These are phyloP conservation scores for Machimus atricapillus DNA, from an alignment of 2,888 invertebrate species.

Conservation along the genomic window DNA sequence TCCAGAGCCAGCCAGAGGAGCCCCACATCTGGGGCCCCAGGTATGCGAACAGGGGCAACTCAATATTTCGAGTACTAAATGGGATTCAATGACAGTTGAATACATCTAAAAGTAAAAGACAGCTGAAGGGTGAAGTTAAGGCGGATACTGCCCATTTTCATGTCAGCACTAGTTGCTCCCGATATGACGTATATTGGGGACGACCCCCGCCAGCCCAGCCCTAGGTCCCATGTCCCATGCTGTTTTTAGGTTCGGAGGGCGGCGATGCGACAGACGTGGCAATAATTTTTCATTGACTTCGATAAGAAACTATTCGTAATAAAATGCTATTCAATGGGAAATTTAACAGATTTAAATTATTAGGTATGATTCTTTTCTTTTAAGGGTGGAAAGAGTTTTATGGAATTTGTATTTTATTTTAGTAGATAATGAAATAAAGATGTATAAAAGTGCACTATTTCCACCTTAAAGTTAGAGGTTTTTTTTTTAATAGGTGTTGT, in stretches of 20 bases:
- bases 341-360: background rate
- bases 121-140: background rate
- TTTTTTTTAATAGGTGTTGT: too few species aligned
- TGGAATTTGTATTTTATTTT: background rate
- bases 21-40: background rate
- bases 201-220: background rate
- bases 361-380: background rate
- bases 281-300: background rate
- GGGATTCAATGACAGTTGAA: background rate
- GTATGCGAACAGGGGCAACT: background rate
- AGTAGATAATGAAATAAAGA: too few species aligned
- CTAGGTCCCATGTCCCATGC: background rate
- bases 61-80: background rate
- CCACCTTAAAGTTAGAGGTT: too few species aligned
- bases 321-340: background rate
- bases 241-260: background rate
- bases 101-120: background rate
- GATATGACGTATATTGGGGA: background rate
- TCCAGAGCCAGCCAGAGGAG: background rate
- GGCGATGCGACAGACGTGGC: background rate
- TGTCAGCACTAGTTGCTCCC: background rate
- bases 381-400: background rate
- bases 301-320: background rate
- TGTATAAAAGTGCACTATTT: too few species aligned
- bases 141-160: background rate